Evolutionary conservation across 92 coral and sea anemone genomes (phyloP).

Genomic region (Nematostella vectensis): DNA sequence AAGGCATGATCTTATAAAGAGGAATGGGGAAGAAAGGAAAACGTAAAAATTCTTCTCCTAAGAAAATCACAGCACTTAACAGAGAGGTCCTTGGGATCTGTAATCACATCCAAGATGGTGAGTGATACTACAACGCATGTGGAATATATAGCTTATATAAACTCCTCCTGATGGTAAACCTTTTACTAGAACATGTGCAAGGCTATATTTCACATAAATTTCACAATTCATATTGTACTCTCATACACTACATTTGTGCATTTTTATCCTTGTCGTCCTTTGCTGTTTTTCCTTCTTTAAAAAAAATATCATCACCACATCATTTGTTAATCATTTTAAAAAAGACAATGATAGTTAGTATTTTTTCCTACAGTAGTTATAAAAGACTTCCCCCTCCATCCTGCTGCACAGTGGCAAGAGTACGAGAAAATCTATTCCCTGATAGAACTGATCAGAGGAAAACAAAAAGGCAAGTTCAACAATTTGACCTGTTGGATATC

Average conservation of each 20-base stretch:
- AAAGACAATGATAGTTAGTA: too few relatives aligned
- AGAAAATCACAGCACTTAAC: conserved; percentile 8
- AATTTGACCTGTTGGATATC: not conserved
- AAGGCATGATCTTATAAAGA: too few relatives aligned
- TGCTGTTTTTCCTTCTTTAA: too few relatives aligned
- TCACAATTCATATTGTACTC: not conserved
- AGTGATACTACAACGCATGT: not conserved
- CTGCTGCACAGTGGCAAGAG: conserved; percentile 75
- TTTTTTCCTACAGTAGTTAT: conserved; percentile 45
- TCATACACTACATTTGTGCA: too few relatives aligned
- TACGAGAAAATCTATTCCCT: conserved; percentile 47
- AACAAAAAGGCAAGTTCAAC: conserved; percentile 44
- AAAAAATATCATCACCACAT: too few relatives aligned
- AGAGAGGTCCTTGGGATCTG: conserved; percentile 20
- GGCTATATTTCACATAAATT: not conserved
- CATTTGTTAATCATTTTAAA: too few relatives aligned
- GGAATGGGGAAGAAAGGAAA: conserved; percentile 27
- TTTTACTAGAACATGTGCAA: not conserved
- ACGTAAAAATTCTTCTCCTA: not conserved
- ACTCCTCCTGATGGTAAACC: not conserved
- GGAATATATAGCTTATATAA: not conserved
- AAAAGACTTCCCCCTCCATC: conserved; percentile 44
- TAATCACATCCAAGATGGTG: conserved; percentile 20
- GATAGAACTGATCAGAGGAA: conserved; percentile 44
- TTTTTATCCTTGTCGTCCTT: too few relatives aligned